Evolutionary conservation across 2,113 vertebrate species (phyloP), one percentile per base, ranked within the genome.

Genomic region (Mormyrus iriodes): DNA sequence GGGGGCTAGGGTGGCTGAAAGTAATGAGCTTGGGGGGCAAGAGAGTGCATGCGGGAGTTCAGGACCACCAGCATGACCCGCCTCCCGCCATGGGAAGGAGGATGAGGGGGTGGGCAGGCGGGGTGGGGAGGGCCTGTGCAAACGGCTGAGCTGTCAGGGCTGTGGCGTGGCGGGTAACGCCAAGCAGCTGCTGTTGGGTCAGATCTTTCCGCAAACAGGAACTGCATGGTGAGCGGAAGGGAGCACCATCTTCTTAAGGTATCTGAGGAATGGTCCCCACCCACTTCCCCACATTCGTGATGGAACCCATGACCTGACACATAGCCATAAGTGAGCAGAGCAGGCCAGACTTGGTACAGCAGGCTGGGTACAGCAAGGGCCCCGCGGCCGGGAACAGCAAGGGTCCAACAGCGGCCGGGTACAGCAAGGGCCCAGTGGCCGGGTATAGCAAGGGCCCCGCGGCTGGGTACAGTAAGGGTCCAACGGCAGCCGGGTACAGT

Each of bases 131-230:
- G 31, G 85, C 87, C n/a, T n/a, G 44, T 15, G 73, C 19, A 31
- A 82, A 13, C 15, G 17, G 19, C 35, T 21, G 76, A 46, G 76
- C 39, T 39, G 76, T 82, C 17, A 82, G 76, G 35, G 76, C 76
- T 42, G 19, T n/a, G 19, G 44, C 21, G 39, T 21, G 44, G 39
- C 8, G 44, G 79, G 87, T 91, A 90, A 94, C 91, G 91, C 4
- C 79, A 49, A 27, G 86, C 94, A 95, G 94, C 93, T 95, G 95
- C 8, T 27, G 1, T 69, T 13, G 27, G 24, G 61, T 13, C 61
- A 13, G 3, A 69, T 31, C 61, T 69, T 69, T 31, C 10, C 27
- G 24, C 24, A 73, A 31, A 13, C 0, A 31, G 69, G 31, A 31
- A n/a, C 4, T 39, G 31, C 0, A 24, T 31, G 69, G 31, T 76